Conservation (phyloP, 2,888 invertebrate genomes). For the Melitaea athalia region DNA sequence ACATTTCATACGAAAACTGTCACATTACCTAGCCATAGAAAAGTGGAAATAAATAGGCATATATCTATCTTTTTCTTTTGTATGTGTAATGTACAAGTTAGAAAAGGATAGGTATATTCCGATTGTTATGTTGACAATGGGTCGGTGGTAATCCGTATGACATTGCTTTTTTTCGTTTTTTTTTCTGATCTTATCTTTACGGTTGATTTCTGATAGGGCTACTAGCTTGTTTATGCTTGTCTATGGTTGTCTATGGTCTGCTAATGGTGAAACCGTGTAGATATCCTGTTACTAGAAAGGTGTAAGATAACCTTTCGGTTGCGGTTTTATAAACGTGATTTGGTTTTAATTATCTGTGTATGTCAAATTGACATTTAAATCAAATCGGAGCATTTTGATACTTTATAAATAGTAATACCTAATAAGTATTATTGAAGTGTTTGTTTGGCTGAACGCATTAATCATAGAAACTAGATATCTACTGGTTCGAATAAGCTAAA, state of each 20-base stretch:
- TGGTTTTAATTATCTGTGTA: conserved; percentile 27
- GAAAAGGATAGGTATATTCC: conserved; percentile 69
- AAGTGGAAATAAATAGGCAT: conserved; percentile 75
- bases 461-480: no score
- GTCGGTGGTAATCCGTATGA: conserved; percentile 74
- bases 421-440: no score
- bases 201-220: conserved; percentile 73
- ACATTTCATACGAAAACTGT: conserved; percentile 79
- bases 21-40: conserved; percentile 74
- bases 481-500: no score
- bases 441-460: no score
- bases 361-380: conserved; percentile 5
- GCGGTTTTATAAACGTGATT: conserved; percentile 33
- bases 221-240: conserved; percentile 66
- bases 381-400: neutral
- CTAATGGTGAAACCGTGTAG: conserved; percentile 76
- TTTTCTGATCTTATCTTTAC: conserved; percentile 67
- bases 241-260: conserved; percentile 46
- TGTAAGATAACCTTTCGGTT: conserved; percentile 47
- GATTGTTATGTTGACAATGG: conserved; percentile 76
- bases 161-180: conserved; percentile 68
- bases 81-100: conserved; percentile 42
- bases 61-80: conserved; percentile 58
- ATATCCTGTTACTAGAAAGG: conserved; percentile 67
- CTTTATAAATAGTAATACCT: no score